Percentiles rank a stretch among this genome's conserved stretches.
These are phyloP conservation scores for Lepidocyrtoides sp. DNA, from an alignment of 2,888 invertebrate genomes.

Conservation along the genomic window DNA sequence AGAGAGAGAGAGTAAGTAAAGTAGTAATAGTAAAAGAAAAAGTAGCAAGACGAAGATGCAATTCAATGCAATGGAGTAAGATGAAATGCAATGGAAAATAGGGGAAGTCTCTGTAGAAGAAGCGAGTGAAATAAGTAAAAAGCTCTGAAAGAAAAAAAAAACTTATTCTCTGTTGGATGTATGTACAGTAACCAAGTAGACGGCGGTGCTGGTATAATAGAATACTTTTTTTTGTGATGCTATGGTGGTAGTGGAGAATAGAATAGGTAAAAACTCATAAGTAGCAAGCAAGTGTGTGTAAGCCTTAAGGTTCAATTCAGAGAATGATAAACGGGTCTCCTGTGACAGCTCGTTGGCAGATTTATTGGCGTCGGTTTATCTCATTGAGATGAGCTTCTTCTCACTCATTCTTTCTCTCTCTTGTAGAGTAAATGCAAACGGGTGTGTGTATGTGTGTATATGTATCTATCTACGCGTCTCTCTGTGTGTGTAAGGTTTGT, in stretches of 20 bases:
- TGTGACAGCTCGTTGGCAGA: conserved; percentile 85
- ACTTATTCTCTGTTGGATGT: conserved; percentile 39
- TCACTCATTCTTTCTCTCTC: conserved; percentile 56
- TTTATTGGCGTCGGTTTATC: conserved; percentile 85
- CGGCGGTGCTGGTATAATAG: conserved; percentile 22
- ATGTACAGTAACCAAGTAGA: not conserved
- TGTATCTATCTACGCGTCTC: not conserved
- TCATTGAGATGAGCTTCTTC: conserved; percentile 84
- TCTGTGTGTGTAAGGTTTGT: not conserved
- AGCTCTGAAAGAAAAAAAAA: conserved; percentile 47
- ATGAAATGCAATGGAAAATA: conserved; percentile 71
- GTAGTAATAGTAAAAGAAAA: not conserved
- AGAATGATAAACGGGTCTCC: conserved; percentile 84
- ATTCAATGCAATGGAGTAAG: conserved; percentile 39
- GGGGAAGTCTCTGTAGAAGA: conserved; percentile 48
- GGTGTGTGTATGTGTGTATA: not conserved
- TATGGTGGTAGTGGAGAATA: conserved; percentile 38
- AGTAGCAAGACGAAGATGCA: conserved; percentile 47
- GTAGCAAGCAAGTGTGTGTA: conserved; percentile 55
- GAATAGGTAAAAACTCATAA: conserved; percentile 74
- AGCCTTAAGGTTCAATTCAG: conserved; percentile 85
- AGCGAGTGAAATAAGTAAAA: conserved; percentile 49
- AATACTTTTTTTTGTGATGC: conserved; percentile 47
- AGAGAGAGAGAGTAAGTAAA: conserved; percentile 7
- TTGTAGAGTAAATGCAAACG: too few species aligned